Evolutionary conservation across 1,140 invertebrate genomes (phyloP), one percentile per base, ranked within the genome.

Genomic region (Zaprionus lachaisei): DNA sequence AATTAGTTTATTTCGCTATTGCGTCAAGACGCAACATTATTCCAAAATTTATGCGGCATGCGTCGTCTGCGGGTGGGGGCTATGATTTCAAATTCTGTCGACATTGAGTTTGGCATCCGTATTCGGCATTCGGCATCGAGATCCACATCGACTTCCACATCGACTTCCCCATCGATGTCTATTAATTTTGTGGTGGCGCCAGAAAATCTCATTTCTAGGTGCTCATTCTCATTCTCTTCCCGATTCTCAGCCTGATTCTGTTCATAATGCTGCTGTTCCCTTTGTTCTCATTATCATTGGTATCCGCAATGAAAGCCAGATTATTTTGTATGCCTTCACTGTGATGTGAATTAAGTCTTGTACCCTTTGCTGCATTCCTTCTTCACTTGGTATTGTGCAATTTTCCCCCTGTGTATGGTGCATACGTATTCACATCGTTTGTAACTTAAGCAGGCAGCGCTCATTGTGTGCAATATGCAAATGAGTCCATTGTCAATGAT

Each of bases 1-100:
- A 83, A 83, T 80, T 83, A 83, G 77, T 80, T 83, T 72, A 80
- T 80, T 73, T 77, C 38, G 68, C 75, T 80, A 77, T 72, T 77
- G 72, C 41, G 71, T 51, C 75, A 49, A 67, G 77, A 73, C 54
- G 69, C 69, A 55, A 20, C 69, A 64, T 65, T 72, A 73, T 83
- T 54, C 20, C 24, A 66, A 76, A 76, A 79, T 76, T 76, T 72
- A 66, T 79, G 67, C 64, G 55, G 38, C 15, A 24, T 31, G 51
- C 51, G 47, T 60, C 31, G 38, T 22, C 54, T 6, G 20, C 0
- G 20, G 15, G 67, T 22, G 44, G 11, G 47, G 7, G n/a, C 41
- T n/a, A 58, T 51, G 67, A 17, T 62, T 38, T 58, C 41, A 62
- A 75, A 80, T 65, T 75, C 58, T 56, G 60, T 41, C 55, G 26